Evolutionary conservation across 2,888 invertebrate genomes (phyloP).

Genomic region (Cataglyphis livida): DNA sequence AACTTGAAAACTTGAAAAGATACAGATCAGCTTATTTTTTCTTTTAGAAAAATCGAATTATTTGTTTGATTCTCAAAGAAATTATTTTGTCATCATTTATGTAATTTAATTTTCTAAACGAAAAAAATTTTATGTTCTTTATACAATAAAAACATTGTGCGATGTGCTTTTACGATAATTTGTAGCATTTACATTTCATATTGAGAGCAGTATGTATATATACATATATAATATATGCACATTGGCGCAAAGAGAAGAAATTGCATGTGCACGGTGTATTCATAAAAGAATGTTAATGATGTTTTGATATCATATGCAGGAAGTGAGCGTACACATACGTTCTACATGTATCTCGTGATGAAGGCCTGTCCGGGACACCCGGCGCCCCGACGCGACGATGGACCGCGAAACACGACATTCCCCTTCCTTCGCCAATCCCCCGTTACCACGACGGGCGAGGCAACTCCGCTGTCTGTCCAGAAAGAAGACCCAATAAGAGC

Average conservation of each 20-base stretch:
- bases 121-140: neutral
- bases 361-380: neutral
- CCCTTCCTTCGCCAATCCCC: slow-evolving; percentile 61
- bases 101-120: neutral
- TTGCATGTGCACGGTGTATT: slow-evolving; percentile 48
- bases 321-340: slow-evolving; percentile 74
- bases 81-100: neutral
- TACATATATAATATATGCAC: neutral
- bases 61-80: neutral
- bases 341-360: slow-evolving; percentile 14
- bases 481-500: slow-evolving; percentile 75
- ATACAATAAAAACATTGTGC: neutral
- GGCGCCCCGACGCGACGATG: slow-evolving; percentile 10
- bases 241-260: neutral
- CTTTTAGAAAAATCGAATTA: neutral
- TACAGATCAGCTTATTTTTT: neutral
- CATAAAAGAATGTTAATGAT: slow-evolving; percentile 78
- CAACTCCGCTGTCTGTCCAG: slow-evolving; percentile 71
- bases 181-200: neutral
- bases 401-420: neutral
- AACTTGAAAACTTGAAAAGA: neutral
- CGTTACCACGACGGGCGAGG: slow-evolving; percentile 69
- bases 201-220: neutral
- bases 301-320: slow-evolving; percentile 79
- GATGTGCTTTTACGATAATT: neutral